Base-by-base conservation (phyloP, 2,888 invertebrate species). In the Junonia oenone region DNA sequence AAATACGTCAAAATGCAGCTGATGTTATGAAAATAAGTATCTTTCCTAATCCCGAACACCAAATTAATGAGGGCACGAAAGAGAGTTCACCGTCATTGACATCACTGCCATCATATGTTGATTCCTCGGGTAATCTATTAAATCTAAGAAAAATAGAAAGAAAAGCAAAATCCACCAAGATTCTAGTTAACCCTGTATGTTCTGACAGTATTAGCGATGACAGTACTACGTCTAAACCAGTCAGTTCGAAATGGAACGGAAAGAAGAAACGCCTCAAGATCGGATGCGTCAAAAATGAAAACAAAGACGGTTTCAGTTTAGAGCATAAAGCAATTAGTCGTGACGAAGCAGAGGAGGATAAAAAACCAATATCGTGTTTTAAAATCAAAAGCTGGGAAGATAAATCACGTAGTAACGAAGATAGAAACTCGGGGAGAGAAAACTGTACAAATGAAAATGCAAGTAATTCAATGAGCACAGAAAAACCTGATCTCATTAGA, bases 151-250 rank as follows among this genome's bases (percentile, higher is more conserved):
- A 86, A 68, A 89, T 90, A 63, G 90, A 89, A 76, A 76, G 83
- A 54, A 85, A 76, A 73, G 80, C 87, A 2, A 89, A 90, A 67
- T 88, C 90, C 53, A 90, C 90, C 46, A 90, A 90, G 75, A 90
- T 90, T 63, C 73, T 88, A 63, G 90, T 89, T 29, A 90, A 90
- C 65, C 90, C 90, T 17, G 87, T 81, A 45, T 89, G 87, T 60
- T 78, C 83, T n/a, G 90, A 90, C 59, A 81, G 74, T 63, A 64
- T 86, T 17, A 88, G 88, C 58, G 88, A 89, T 63, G 90, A 90
- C 59, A 87, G 86, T 63, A 77, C 79, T 75, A 78, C 77, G 62
- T 78, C 82, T 54, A 85, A 83, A 71, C 76, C 76, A 58, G 67
- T 73, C 49, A 79, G 68, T 52, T 70, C 77, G 13, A 88, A 86